A percentile compares a stretch with the other conserved stretches of the same genome.
Evolutionary conservation across 1,140 invertebrate genomes (phyloP).

Genomic region (Micrasema longulum): DNA sequence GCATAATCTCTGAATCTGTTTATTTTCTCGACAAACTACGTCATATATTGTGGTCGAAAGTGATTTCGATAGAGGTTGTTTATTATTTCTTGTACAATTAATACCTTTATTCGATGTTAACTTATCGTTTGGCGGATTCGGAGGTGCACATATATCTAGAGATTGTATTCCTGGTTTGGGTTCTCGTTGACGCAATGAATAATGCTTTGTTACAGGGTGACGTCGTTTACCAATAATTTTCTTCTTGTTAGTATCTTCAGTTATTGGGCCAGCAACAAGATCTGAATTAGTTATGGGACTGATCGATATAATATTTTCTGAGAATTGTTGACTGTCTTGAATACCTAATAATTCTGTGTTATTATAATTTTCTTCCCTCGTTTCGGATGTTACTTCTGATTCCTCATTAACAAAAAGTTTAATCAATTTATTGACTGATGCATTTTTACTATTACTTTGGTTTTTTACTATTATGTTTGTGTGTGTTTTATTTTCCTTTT

Average conservation of each 20-base stretch:
- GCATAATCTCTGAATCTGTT: constrained; percentile 42
- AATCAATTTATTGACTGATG: constrained; percentile 8
- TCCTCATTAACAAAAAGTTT: constrained; percentile 24
- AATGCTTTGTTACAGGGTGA: constrained; percentile 64
- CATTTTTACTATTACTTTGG: constrained; percentile 6
- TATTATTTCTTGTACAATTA: constrained; percentile 17
- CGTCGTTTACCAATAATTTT: constrained; percentile 56
- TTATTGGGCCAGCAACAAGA: neutral
- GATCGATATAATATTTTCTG: neutral
- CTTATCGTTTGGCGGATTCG: constrained; percentile 30
- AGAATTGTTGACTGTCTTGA: constrained; percentile 37
- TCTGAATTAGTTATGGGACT: neutral
- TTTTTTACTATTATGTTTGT: neutral
- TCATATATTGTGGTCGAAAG: constrained; percentile 46
- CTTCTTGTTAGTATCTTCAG: neutral
- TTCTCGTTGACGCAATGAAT: constrained; percentile 66
- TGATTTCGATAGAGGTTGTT: neutral
- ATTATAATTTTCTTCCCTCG: constrained; percentile 27
- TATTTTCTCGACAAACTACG: constrained; percentile 42
- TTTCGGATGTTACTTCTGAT: neutral
- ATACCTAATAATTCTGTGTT: constrained; percentile 41
- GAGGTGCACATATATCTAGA: constrained; percentile 36
- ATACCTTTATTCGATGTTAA: neutral
- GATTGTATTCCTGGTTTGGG: constrained; percentile 58
- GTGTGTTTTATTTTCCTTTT: constrained; percentile 41